phyloP scores from a whole-genome alignment of 2,797 vertebrate species.

The Choloepus didactylus region DNA sequence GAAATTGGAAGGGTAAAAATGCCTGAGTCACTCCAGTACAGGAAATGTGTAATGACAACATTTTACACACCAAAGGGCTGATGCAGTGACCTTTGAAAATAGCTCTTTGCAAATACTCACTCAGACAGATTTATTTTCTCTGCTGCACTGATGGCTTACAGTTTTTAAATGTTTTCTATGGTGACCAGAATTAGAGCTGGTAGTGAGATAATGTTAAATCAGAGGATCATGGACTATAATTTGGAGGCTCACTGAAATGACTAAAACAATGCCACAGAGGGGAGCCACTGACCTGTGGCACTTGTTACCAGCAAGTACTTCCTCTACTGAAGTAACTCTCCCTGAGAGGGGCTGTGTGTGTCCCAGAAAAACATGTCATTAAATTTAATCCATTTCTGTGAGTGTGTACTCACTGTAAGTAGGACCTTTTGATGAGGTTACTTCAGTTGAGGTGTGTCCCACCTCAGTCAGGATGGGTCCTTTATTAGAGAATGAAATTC shows the following conservation, averaged over 20 bases:
- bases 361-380: too few species aligned
- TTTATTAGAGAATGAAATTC: too few species aligned
- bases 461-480: too few species aligned
- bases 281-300: neutral
- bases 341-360: neutral
- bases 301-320: neutral
- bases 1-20: neutral
- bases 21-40: neutral
- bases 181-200: neutral
- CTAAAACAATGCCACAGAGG: neutral
- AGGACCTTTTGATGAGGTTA: too few species aligned
- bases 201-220: neutral
- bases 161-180: constrained; percentile 22
- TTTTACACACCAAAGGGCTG: neutral
- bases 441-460: too few species aligned
- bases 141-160: constrained; percentile 4
- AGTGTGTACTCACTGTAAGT: too few species aligned
- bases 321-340: neutral
- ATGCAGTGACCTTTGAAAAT: constrained; percentile 25
- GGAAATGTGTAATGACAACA: neutral
- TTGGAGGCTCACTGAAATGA: constrained; percentile 8
- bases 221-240: neutral
- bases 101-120: neutral
- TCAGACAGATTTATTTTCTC: constrained; percentile 8
- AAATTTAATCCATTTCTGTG: too few species aligned